phyloP scores from a whole-genome alignment of 2,888 invertebrate genomes.

The Epinotia brunnichana region DNA sequence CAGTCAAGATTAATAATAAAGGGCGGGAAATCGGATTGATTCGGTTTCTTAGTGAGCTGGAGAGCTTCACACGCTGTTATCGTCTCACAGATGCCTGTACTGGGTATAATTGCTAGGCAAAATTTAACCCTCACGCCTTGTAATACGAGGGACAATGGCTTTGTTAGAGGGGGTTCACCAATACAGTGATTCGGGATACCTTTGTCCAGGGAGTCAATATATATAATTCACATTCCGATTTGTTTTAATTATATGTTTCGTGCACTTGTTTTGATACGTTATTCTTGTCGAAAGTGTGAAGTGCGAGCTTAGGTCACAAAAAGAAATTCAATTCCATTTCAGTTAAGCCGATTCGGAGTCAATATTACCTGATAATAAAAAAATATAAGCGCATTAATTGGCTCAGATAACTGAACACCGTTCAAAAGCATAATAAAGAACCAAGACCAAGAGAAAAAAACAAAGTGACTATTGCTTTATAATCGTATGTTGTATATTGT shows the following conservation, averaged over 20 bases:
- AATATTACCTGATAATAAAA: too few relatives aligned
- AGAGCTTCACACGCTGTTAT: slow-evolving; percentile 33
- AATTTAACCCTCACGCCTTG: background rate
- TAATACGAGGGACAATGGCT: background rate
- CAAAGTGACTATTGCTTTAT: too few relatives aligned
- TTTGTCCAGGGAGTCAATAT: background rate
- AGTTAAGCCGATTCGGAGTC: too few relatives aligned
- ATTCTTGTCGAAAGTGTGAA: too few relatives aligned
- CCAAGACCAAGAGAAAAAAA: too few relatives aligned
- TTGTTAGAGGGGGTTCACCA: background rate
- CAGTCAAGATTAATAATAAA: slow-evolving; percentile 46
- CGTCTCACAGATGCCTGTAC: background rate
- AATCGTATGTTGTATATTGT: too few relatives aligned
- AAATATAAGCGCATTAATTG: too few relatives aligned
- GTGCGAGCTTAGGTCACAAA: too few relatives aligned
- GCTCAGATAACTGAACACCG: too few relatives aligned
- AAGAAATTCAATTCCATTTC: too few relatives aligned
- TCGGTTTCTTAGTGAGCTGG: background rate
- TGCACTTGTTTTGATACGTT: background rate
- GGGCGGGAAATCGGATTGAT: slow-evolving; percentile 46
- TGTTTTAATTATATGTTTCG: background rate
- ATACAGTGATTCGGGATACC: background rate
- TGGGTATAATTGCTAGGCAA: background rate
- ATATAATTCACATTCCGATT: background rate
- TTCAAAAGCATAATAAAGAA: too few relatives aligned